Conservation (phyloP, 2,888 invertebrate species). For the Xiphydria camelus region DNA sequence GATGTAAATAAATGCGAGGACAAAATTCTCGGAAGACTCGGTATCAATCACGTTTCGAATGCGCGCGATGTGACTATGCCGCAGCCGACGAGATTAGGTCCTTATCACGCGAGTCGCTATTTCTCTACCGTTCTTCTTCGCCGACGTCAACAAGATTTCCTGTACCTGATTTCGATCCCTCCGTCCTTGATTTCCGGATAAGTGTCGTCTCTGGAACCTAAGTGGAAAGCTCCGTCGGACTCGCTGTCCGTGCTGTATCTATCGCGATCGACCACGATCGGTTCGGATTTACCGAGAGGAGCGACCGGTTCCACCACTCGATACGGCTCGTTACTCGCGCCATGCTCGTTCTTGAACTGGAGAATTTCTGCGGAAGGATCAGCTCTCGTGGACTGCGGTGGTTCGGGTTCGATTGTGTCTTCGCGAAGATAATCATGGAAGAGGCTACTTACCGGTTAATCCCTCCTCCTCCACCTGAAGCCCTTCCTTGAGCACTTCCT, state of each 20-base stretch:
- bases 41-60: too few relatives aligned
- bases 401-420: too few relatives aligned
- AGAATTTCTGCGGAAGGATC: constrained; percentile 42
- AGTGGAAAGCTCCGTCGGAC: constrained; percentile 28
- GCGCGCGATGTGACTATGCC: too few relatives aligned
- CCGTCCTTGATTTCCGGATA: constrained; percentile 40
- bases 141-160: too few relatives aligned
- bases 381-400: background rate
- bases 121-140: too few relatives aligned
- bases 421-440: too few relatives aligned
- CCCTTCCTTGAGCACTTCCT: constrained; percentile 79
- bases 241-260: constrained; percentile 41
- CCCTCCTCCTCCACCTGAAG: constrained; percentile 85
- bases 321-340: constrained; percentile 22
- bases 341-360: constrained; percentile 45
- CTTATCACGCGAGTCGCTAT: too few relatives aligned
- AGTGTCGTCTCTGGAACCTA: constrained; percentile 29
- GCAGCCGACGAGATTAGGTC: too few relatives aligned
- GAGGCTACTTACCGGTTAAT: constrained; percentile 64
- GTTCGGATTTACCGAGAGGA: constrained; percentile 34
- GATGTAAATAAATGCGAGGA: too few relatives aligned
- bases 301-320: constrained; percentile 26
- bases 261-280: constrained; percentile 40
- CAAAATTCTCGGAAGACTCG: too few relatives aligned
- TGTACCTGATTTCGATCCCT: constrained; percentile 46